phyloP scores from a whole-genome alignment of 1,140 invertebrate genomes.

The Hycleus cichorii region DNA sequence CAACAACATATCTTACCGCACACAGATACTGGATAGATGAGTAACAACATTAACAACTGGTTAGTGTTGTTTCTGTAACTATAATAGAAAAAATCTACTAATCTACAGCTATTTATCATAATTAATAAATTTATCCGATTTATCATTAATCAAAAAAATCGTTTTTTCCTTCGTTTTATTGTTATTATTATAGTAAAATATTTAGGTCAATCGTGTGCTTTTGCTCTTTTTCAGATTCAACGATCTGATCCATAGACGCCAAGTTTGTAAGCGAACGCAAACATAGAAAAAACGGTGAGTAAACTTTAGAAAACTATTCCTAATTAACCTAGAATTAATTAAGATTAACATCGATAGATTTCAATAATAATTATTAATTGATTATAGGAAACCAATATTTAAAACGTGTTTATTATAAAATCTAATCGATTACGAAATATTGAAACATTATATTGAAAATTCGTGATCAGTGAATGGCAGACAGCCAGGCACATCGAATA shows the following conservation, averaged over 20 bases:
- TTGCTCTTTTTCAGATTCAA: conserved; percentile 1
- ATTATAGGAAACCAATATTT: conserved; percentile 7
- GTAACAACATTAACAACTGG: background rate
- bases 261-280: background rate
- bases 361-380: background rate
- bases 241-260: background rate
- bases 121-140: background rate
- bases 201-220: background rate
- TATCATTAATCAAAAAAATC: conserved; percentile 1
- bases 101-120: conserved; percentile 1
- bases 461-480: conserved; percentile 14
- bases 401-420: background rate
- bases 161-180: background rate
- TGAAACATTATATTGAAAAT: conserved; percentile 10
- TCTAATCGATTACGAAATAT: conserved; percentile 9
- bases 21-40: background rate
- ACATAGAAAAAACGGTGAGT: too few species aligned
- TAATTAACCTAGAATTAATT: conserved; percentile 1
- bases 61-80: too few species aligned
- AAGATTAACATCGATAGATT: conserved; percentile 5
- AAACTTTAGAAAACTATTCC: too few species aligned
- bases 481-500: too few species aligned
- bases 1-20: conserved; percentile 1
- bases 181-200: too few species aligned
- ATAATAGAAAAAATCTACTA: background rate